phyloP scores from a whole-genome alignment of 30 jellyfish, hydroid and myxozoan species.

The Cassiopea xamachana region DNA sequence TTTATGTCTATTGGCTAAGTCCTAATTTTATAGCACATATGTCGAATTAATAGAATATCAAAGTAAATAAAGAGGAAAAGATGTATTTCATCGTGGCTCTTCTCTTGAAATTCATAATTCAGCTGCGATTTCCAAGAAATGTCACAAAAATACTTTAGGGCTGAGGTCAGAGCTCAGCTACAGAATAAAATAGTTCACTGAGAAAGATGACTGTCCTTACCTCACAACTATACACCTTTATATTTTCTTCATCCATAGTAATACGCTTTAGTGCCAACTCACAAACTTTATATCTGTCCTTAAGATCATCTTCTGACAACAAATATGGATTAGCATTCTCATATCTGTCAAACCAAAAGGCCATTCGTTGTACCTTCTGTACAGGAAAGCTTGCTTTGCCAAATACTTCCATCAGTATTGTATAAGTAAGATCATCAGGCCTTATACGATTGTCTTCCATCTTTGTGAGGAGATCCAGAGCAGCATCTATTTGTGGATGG shows the following conservation, averaged over 20 bases:
- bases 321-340: slow-evolving; percentile 81
- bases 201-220: slow-evolving; percentile 20
- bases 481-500: slow-evolving; percentile 91
- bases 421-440: slow-evolving; percentile 87
- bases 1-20: too few species aligned
- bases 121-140: too few species aligned
- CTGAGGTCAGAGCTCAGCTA: too few species aligned
- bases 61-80: too few species aligned
- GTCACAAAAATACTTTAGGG: too few species aligned
- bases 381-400: slow-evolving; percentile 93
- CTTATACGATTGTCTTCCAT: slow-evolving; percentile 92
- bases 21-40: too few species aligned
- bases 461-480: slow-evolving; percentile 84
- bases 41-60: too few species aligned
- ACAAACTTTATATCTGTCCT: slow-evolving; percentile 75
- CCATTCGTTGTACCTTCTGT: slow-evolving; percentile 78
- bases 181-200: too few species aligned
- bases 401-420: slow-evolving; percentile 72
- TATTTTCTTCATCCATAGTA: slow-evolving; percentile 63
- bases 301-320: slow-evolving; percentile 84
- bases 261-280: slow-evolving; percentile 86
- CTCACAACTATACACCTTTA: slow-evolving; percentile 65
- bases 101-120: too few species aligned
- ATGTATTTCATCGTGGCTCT: too few species aligned
- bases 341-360: slow-evolving; percentile 86